phyloP scores from a whole-genome alignment of 2,113 vertebrate genomes.

The Gobiocypris rarus region DNA sequence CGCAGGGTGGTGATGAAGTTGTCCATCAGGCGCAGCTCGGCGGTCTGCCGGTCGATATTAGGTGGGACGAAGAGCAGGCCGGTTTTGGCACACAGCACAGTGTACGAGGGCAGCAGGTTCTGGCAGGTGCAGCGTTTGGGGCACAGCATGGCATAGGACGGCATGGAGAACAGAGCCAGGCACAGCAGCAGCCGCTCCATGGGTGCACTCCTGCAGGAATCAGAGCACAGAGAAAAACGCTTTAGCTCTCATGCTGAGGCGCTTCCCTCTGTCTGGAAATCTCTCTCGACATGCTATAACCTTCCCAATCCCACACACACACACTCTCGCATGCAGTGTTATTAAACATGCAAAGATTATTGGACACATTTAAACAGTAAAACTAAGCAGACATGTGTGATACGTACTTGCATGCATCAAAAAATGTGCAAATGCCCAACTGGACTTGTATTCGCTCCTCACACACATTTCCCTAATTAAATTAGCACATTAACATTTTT shows the following conservation, averaged over 20 bases:
- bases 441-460: background rate
- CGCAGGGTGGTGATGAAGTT: slow-evolving; percentile 84
- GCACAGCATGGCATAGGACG: slow-evolving; percentile 74
- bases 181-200: slow-evolving; percentile 65
- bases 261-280: slow-evolving; percentile 14
- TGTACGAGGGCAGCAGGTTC: slow-evolving; percentile 83
- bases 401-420: background rate
- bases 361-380: background rate
- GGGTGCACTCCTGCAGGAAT: slow-evolving; percentile 55
- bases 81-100: slow-evolving; percentile 83
- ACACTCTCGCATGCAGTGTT: background rate
- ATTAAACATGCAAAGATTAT: slow-evolving; percentile 8
- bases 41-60: slow-evolving; percentile 82
- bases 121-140: slow-evolving; percentile 85
- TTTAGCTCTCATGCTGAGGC: slow-evolving; percentile 44
- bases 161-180: slow-evolving; percentile 58
- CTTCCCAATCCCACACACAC: background rate
- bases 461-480: slow-evolving; percentile 29
- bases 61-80: slow-evolving; percentile 83
- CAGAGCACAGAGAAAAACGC: slow-evolving; percentile 43
- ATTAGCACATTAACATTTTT: slow-evolving; percentile 19
- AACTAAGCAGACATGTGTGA: background rate
- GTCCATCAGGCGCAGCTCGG: slow-evolving; percentile 83
- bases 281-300: background rate
- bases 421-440: background rate